Base-by-base conservation (phyloP, 2,888 invertebrate species). In the Lasioglossum marginatum region DNA sequence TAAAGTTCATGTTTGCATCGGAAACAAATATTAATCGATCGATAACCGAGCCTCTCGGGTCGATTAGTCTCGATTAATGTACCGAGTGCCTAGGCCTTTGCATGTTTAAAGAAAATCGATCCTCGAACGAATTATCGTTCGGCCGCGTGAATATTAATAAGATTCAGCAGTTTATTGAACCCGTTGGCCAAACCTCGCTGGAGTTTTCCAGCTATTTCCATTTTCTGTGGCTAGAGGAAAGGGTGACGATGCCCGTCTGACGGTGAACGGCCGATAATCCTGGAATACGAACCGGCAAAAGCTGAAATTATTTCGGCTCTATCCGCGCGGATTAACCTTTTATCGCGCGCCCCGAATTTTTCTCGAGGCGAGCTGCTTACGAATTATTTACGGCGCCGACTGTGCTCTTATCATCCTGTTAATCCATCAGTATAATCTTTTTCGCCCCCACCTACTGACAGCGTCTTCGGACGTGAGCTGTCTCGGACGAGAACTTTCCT, bases 261-360 rank as follows among this genome's bases (percentile, higher is more conserved):
- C 27, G 27, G 60, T 63, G 60, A 72, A 23, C 48, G 63, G 31
- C 76, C 66, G 76, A 76, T 80, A 81, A 81, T 76, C 81, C 81
- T 45, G 71, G 81, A 76, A 76, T 81, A 76, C 76, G 43, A 70
- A 52, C 63, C 27, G 60, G 12, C 40, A 66, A 71, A 48, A 81
- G 57, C 68, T 60, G 43, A 81, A 76, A 76, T 76, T 81, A 76
- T 76, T 76, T 76, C 68, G 60, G 34, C 70, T 34, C 45, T 34
- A 19, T n/a, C n/a, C 57, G 31, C 27, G 37, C 70, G 57, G 81
- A 81, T 76, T 81, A 81, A 76, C 75, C 68, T 68, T 71, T 60
- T 76, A 74, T 34, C 37, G 27, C n/a, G 4, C 8, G 43, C 43
- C 23, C 66, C 31, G 66, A 31, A 27, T 79, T 63, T 70, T 77